Evolutionary conservation across 2,888 invertebrate genomes (phyloP), one percentile per base, ranked within the genome.

Genomic region (Papilio gigon): DNA sequence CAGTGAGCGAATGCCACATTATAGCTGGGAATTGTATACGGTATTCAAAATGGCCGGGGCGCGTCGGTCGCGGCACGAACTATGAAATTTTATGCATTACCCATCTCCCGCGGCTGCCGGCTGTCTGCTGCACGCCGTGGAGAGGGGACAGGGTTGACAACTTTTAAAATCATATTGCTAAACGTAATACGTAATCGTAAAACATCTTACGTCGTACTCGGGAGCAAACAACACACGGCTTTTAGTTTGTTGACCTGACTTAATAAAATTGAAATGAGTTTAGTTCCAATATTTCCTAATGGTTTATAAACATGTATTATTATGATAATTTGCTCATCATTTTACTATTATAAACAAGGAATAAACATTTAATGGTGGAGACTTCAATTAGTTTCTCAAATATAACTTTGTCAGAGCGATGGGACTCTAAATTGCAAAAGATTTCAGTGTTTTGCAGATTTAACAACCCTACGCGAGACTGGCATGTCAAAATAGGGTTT

Each of bases 1-100:
- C 44, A 47, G 47, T 22, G 17, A 44, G 59, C 44, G 47, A 53
- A 53, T 50, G 53, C 67, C 61, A 65, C 70, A 72, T 73, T 74
- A 73, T 71, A 67, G 72, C 72, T 69, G 70, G 68, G 61, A 61
- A 73, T 74, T 72, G 74, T 71, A 73, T 71, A 73, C 72, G 68
- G 68, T 71, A 71, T 72, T 76, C 72, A 74, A 75, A 73, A 73
- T 70, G 69, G 65, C 73, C 71, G 72, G 71, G 71, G 71, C 71
- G 71, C 72, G 73, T 22, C 72, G 74, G 74, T 71, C 70, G 75
- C 67, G 72, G 68, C 68, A 59, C 42, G 59, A 64, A 65, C 65
- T 67, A 74, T 71, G 72, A 77, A 78, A 79, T 78, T 77, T 76
- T 79, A 78, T 79, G 79, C 79, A 78, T 79, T 78, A 78, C 74